Base-by-base conservation (phyloP, 1,140 invertebrate genomes). In the Brachionus paranguensis region DNA sequence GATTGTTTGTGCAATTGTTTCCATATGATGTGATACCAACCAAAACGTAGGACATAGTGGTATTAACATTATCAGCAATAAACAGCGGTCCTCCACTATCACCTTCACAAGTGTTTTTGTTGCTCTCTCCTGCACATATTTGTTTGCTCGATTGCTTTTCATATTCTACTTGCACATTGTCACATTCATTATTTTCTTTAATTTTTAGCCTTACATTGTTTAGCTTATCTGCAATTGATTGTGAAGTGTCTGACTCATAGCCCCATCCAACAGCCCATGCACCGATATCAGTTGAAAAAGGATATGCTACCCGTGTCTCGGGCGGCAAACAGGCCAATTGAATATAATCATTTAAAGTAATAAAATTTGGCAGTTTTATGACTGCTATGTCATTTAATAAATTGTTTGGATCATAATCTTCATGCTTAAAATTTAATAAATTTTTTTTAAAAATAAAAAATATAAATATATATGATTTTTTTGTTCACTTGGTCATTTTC, bases 291-390 rank as follows among this genome's bases (percentile, higher is more conserved):
- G 12, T 68, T 17, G 12, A 41, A 33, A 20, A 33, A 14, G 65
- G 65, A 68, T 68, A 68, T 33, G 65, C 10, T 4, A 68, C 65
- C 4, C 65, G 27, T 6, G 65, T 37, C 27, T 68, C 11, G 8
- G 33, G 70, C 4, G 70, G 70, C 41, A 74, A 74, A 43, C 70
- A 74, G n/a, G 70, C 70, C 17, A 74, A n/a, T 74, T 74, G 70
- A 74, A 74, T 45, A 20, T 8, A 43, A 43, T 74, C 37, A 47
- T 45, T 74, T 8, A 74, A 20, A 17, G 7, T n/a, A 17, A 74
- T 43, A 8, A 17, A 14, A 20, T 20, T 74, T 20, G 37, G 0
- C 20, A 74, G 17, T 24, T 43, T 74, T 17, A 74, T 74, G 5
- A 74, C 10, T 8, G 70, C 70, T 43, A 74, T 74, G 17, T 74